These are phyloP conservation scores for Myxocyprinus asiaticus DNA, from an alignment of 2,113 vertebrate species.

Conservation along the genomic window DNA sequence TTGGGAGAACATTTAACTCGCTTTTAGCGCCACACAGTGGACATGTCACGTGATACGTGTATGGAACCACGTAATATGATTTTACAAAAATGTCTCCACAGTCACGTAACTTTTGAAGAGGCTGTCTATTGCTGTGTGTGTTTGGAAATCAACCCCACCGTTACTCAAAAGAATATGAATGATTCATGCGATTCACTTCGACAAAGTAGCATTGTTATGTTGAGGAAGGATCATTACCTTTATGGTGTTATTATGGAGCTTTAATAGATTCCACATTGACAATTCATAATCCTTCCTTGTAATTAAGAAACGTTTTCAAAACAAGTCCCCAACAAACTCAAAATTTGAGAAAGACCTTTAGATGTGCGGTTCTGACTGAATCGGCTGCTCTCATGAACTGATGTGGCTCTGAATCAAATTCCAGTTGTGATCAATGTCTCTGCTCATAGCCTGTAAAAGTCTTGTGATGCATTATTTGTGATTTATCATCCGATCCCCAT, in stretches of 20 bases:
- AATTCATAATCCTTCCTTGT: neutral
- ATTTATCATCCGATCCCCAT: neutral
- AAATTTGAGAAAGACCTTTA: constrained; percentile 20
- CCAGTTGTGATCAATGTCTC: constrained; percentile 21
- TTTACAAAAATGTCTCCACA: too few species aligned
- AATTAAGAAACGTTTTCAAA: constrained; percentile 33
- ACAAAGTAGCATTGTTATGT: constrained; percentile 20
- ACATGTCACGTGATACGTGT: too few species aligned
- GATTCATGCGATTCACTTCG: constrained; percentile 1
- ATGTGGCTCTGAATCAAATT: constrained; percentile 1
- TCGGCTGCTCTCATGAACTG: too few species aligned
- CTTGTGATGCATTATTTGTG: neutral
- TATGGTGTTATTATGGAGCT: neutral
- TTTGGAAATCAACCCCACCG: neutral
- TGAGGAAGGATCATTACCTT: neutral
- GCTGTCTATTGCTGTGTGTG: too few species aligned
- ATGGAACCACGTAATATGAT: too few species aligned
- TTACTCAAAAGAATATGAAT: neutral
- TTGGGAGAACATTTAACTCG: too few species aligned
- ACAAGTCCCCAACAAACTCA: neutral
- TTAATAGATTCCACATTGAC: constrained; percentile 5
- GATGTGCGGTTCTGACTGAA: neutral
- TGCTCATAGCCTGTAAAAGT: constrained; percentile 27
- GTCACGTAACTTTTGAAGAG: too few species aligned
- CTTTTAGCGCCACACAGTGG: too few species aligned